Evolutionary conservation across 2,113 vertebrate species (phyloP), one percentile per base, ranked within the genome.

Genomic region (Telmatochromis sp.): DNA sequence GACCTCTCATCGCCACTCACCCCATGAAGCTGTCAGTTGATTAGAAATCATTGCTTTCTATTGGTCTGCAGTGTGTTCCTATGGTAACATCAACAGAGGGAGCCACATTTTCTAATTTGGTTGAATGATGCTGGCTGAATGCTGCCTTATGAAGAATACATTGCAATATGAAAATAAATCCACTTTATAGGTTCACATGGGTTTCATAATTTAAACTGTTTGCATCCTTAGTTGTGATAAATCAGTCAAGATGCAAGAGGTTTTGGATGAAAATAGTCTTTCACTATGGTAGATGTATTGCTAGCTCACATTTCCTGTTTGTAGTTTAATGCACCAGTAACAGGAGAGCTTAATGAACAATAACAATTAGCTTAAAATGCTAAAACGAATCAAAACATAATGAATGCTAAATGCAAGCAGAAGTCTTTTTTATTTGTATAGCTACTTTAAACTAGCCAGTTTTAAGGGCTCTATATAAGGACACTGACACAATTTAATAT

Each of bases 41-140:
- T 28, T 70, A 51, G 45, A 40, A 80, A 60, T 40, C 3, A 2
- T 57, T 65, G 19, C 53, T 88, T 73, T 84, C 40, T 81, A 19
- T 75, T 17, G 58, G 33, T 15, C 89, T 78, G 40, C 23, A 57
- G 51, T 85, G 86, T 81, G 86, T 93, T 84, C 58, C 92, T 68
- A 90, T 94, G 87, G 89, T 57, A 90, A 92, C 91, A 65, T 88
- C 92, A 90, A 92, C 84, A 89, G 88, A 82, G 45, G 82, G 60
- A 88, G 84, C 65, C 57, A 85, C 86, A 84, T 86, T 75, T 21
- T 89, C 33, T 60, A 9, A 15, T 84, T 86, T 79, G n/a, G n/a
- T 12, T 45, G 23, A 53, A 14, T 79, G 60, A 87, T 9, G 63
- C 14, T 85, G 5, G 57, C 35, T 47, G 14, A 75, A 75, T 75